Evolutionary conservation across 1,140 invertebrate species (phyloP), one percentile per base, ranked within the genome.

Genomic region (Euwallacea fornicatus): DNA sequence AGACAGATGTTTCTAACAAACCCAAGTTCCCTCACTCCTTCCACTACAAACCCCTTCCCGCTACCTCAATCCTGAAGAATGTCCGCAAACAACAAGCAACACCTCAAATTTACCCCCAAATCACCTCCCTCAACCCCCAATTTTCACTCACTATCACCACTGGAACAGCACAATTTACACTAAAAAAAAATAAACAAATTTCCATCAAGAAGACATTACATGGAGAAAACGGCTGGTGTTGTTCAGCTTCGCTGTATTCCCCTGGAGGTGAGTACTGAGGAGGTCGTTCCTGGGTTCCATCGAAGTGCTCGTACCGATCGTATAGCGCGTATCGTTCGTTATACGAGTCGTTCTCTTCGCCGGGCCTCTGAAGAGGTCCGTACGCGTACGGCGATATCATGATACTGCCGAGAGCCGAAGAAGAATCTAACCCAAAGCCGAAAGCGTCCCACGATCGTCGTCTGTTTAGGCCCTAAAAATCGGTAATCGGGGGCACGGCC

Each of bases 331-430:
- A 72, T n/a, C 55, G 62, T 61, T 72, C 71, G 13, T 58, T 21
- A 58, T 55, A 53, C 46, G 54, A 42, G 54, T 46, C 58, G 42
- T 61, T 72, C 63, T 44, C 71, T 44, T 73, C 69, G 54, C 42
- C 65, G 21, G 71, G 67, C 68, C 74, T 72, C 61, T 73, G 74
- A 11, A 75, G 64, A 73, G 74, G 71, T 60, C 74, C 74, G 69
- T 70, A 75, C 74, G 74, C 71, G 64, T 75, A 75, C 43, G 74
- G 74, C 68, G 74, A 75, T 75, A 75, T 75, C 74, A 75, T 75
- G 64, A 67, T 75, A 75, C 74, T 73, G 69, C 60, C 67, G 21
- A 16, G 21, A 58, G 15, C 46, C 55, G 55, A 58, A 58, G 21
- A 33, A 16, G 21, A 58, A 43, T 13, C 55, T n/a, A 58, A 58